Evolutionary conservation across 2,888 invertebrate species (phyloP).

Genomic region (Malachius bipustulatus): DNA sequence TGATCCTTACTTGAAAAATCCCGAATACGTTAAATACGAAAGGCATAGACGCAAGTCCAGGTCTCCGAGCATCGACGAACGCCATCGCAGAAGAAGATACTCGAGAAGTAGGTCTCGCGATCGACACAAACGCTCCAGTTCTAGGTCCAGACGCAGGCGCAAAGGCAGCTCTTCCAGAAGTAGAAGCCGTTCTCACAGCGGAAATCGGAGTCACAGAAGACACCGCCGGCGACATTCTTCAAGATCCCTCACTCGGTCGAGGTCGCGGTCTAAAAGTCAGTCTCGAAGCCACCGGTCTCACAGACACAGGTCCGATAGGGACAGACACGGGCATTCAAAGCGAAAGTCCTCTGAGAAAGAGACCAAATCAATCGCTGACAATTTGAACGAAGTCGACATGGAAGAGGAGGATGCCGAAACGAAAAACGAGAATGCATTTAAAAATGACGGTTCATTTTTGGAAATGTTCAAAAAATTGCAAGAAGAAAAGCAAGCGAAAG

Average conservation of each 20-base stretch:
- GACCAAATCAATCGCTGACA: background rate
- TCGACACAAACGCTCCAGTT: conserved; percentile 17
- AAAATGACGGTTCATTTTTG: conserved; percentile 82
- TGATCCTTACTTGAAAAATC: conserved; percentile 31
- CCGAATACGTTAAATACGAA: conserved; percentile 29
- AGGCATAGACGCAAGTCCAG: conserved; percentile 19
- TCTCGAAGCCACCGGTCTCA: conserved; percentile 16
- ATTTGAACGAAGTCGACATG: conserved; percentile 17
- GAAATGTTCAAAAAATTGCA: conserved; percentile 89
- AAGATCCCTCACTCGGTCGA: conserved; percentile 9
- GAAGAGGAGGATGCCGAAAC: conserved; percentile 33
- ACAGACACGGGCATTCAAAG: conserved; percentile 10
- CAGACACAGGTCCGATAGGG: conserved; percentile 18
- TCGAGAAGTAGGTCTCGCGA: conserved; percentile 22
- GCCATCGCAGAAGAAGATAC: conserved; percentile 18
- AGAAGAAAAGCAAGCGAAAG: conserved; percentile 42
- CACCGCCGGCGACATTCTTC: conserved; percentile 15
- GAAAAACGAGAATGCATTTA: conserved; percentile 54
- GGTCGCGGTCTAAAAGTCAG: conserved; percentile 8
- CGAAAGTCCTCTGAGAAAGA: conserved; percentile 13
- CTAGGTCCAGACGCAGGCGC: conserved; percentile 18
- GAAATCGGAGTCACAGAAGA: conserved; percentile 14
- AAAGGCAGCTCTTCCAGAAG: conserved; percentile 15
- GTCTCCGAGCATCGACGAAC: conserved; percentile 19
- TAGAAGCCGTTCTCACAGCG: conserved; percentile 14